These are phyloP conservation scores for Dolichoris vasculosae DNA, from an alignment of 1,140 invertebrate genomes.

Conservation along the genomic window DNA sequence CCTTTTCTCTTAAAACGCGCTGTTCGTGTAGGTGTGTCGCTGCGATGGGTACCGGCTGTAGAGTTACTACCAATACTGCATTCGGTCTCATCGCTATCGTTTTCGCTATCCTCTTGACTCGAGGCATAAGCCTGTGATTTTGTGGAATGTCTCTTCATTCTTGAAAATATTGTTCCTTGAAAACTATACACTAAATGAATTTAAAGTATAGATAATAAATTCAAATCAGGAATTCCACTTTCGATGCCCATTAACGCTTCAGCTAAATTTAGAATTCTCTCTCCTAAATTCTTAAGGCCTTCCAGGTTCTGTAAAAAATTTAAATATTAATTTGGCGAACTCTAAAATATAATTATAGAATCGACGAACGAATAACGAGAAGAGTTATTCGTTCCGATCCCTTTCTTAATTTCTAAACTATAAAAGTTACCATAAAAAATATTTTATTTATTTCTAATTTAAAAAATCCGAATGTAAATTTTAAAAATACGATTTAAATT, in stretches of 20 bases:
- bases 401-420: not conserved
- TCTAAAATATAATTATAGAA: no score
- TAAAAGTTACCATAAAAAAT: not conserved
- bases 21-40: constrained; percentile 86
- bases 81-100: constrained; percentile 80
- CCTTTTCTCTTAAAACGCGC: constrained; percentile 80
- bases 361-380: no score
- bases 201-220: constrained; percentile 30
- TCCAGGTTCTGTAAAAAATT: constrained; percentile 55
- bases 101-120: constrained; percentile 72
- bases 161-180: constrained; percentile 27
- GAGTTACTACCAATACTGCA: constrained; percentile 90
- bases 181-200: not conserved
- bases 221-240: constrained; percentile 61
- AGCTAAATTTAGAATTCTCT: constrained; percentile 63
- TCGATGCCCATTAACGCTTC: constrained; percentile 60
- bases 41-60: constrained; percentile 88
- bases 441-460: not conserved
- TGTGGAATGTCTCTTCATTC: constrained; percentile 63
- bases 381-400: no score
- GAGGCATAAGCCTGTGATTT: constrained; percentile 66
- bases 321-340: not conserved
- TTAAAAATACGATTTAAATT: no score
- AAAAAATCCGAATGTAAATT: no score
- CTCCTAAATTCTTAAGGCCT: constrained; percentile 56